A percentile compares a stretch with the other conserved stretches of the same genome.
Evolutionary conservation across 2,797 vertebrate genomes (phyloP).

Genomic region (Hydrolagus colliei): DNA sequence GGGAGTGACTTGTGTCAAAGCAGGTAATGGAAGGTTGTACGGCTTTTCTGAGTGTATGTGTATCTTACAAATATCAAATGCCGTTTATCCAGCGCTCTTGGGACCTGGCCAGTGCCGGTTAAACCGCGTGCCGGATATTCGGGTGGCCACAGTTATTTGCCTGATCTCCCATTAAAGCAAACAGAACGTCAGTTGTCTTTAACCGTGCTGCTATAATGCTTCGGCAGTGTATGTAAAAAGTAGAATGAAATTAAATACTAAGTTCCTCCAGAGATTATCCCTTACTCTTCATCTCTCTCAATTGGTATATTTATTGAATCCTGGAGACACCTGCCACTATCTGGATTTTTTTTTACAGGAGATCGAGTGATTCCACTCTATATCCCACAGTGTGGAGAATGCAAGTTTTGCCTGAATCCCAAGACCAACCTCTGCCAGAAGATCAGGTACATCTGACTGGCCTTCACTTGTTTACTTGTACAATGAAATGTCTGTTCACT

Average conservation of each 20-base stretch:
- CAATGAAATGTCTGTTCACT: neutral
- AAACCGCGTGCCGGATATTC: too few species aligned
- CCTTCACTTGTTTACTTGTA: neutral
- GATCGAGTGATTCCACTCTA: slow-evolving; percentile 85
- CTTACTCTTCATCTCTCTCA: neutral
- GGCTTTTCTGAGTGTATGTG: slow-evolving; percentile 30
- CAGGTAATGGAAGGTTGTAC: slow-evolving; percentile 57
- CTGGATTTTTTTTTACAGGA: slow-evolving; percentile 51
- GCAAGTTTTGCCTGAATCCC: slow-evolving; percentile 92
- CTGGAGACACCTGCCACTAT: neutral
- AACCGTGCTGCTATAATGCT: neutral
- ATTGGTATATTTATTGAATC: neutral
- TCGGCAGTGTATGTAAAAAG: neutral
- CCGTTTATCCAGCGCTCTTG: neutral
- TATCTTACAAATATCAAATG: slow-evolving; percentile 10
- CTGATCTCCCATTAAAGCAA: neutral
- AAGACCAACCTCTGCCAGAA: slow-evolving; percentile 98
- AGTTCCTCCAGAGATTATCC: neutral
- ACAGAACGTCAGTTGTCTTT: neutral
- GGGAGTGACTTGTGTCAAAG: slow-evolving; percentile 83
- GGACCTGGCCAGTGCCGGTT: too few species aligned
- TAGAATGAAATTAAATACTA: neutral
- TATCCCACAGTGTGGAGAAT: slow-evolving; percentile 88
- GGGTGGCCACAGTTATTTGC: neutral
- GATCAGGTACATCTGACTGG: slow-evolving; percentile 69